Base-by-base conservation (phyloP, 2,797 vertebrate species). In the Fundulus diaphanus region DNA sequence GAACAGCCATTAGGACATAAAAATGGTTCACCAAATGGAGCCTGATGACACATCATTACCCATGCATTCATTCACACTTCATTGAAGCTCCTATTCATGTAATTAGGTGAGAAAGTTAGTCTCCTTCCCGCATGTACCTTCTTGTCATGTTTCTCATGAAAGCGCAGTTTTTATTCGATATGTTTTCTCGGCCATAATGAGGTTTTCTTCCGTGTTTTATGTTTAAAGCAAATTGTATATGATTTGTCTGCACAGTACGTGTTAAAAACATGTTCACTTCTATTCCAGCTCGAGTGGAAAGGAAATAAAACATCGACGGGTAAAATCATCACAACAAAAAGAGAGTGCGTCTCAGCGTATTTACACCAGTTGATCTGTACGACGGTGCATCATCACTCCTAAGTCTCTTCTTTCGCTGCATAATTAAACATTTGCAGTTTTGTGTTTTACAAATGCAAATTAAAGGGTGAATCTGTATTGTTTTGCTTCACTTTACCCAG, bases 1-100 rank as follows among this genome's bases (percentile, higher is more conserved):
- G 72, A 81, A 73, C 80, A 67, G 33, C 79, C 84, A 80, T 84
- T 77, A 85, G 85, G 78, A 82, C 78, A 72, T 72, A 68, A 71
- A 80, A 52, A 76, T 15, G 70, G 51, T 84, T 82, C 85, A 79
- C 54, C 76, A 73, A 86, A 85, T 79, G 70, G 61, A 80, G 63
- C 31, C 2, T 59, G 63, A 70, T 42, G 73, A 79, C 83, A 87
- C 82, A 80, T 82, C 76, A 82, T 80, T 85, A 86, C 61, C 68
- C 57, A 59, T 81, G 78, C 81, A 79, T 65, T n/a, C 52, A 63
- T 80, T 82, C 74, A 77, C 67, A 57, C 42, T 78, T 82, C 76
- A 65, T 68, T 77, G 67, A 61, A 29, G 78, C 66, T 61, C 56
- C 16, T 73, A 44, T 88, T 83, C 67, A 75, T 86, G 73, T 78